These are phyloP conservation scores for Synanthedon tipuliformis DNA, from an alignment of 2,888 invertebrate species.

Conservation along the genomic window DNA sequence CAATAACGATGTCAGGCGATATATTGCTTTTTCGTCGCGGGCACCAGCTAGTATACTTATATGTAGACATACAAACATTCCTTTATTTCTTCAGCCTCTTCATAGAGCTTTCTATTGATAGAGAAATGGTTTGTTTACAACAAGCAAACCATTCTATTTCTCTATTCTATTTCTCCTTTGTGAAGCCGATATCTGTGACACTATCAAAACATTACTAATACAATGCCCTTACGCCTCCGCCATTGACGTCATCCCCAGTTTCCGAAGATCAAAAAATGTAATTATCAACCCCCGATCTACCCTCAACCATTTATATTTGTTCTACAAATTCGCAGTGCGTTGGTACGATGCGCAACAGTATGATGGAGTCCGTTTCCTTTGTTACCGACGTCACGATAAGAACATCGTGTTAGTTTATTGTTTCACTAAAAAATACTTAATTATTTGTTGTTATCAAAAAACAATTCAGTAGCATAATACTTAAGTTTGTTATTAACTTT, in stretches of 20 bases:
- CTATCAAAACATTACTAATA: conserved; percentile 47
- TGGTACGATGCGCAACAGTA: conserved; percentile 37
- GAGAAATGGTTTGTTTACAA: no score
- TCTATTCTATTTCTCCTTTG: neutral
- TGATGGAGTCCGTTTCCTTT: conserved; percentile 31
- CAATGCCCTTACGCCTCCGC: conserved; percentile 28
- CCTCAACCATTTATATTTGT: conserved; percentile 69
- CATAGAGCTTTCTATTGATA: no score
- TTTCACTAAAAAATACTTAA: no score
- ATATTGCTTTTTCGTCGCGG: no score
- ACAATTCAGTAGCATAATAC: neutral
- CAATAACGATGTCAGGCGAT: no score
- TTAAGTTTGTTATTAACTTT: no score
- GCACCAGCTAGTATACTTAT: no score
- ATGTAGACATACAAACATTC: no score
- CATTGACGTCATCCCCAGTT: conserved; percentile 46
- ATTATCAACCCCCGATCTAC: conserved; percentile 70
- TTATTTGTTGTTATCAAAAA: neutral
- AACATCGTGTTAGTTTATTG: neutral
- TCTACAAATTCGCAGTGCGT: conserved; percentile 67
- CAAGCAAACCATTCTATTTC: no score
- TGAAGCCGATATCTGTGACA: conserved; percentile 44
- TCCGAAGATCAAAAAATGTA: conserved; percentile 68
- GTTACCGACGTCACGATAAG: conserved; percentile 9
- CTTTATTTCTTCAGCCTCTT: no score